Evolutionary conservation across 2,113 vertebrate species (phyloP), one percentile per base, ranked within the genome.

Genomic region (Oncorhynchus mykiss): DNA sequence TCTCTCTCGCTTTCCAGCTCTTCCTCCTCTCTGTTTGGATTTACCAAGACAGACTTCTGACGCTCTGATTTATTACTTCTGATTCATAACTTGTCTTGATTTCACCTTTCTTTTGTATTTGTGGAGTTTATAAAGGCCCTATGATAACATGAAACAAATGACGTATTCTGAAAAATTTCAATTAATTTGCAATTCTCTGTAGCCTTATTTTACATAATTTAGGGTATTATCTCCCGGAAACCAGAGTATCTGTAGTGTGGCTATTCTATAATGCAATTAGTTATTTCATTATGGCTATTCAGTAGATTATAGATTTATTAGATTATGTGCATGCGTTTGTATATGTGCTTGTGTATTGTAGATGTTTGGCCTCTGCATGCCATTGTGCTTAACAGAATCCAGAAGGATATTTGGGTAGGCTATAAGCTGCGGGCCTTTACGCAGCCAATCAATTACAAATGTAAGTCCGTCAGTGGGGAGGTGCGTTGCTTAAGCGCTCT

Each of bases 381-480:
- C 74, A 68, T 83, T 77, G 68, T 12, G 45, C 57, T 25, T 80
- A 78, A 87, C 71, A 70, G 79, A 75, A 78, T 29, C 9, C 65
- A 67, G 65, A 27, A 27, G 22, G 51, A 70, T n/a, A 1, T 48
- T 51, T 8, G 39, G 71, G 16, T 72, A 75, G 70, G 74, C 9
- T 45, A 45, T 45, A 45, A 5, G 2, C 51, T 54, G 5, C 5
- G 51, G 76, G 70, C 72, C 75, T 83, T 49, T 49, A 65, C 84
- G 83, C 72, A 85, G 72, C 76, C 83, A 79, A 84, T 84, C 80
- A 85, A 76, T 81, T 80, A 82, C 77, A 81, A 82, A 78, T 86
- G 80, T 71, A 84, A 81, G 77, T 70, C 75, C 29, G 73, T 84
- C 72, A 71, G 81, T 80, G 70, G 70, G 74, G 71, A 78, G 49